Percentiles rank a stretch among this genome's conserved stretches.
Conservation (phyloP, 30 jellyfish, hydroid and myxozoan genomes). For the Nemopilema nomurai region DNA sequence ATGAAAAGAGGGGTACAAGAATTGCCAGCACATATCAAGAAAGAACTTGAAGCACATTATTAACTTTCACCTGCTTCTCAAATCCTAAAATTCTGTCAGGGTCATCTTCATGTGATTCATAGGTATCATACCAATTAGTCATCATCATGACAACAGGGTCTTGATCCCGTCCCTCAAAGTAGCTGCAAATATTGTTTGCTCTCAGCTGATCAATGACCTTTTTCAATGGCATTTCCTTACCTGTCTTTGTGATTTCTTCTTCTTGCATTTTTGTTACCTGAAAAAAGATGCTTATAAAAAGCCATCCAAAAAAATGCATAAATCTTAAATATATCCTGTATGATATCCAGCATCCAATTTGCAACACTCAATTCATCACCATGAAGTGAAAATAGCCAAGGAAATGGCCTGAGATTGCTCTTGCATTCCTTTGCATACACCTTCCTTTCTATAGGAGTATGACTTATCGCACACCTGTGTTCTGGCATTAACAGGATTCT, state of each 20-base stretch:
- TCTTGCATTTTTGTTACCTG: not conserved
- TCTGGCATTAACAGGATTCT: too few relatives aligned
- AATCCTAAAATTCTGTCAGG: constrained; percentile 46
- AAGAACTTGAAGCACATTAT: not conserved
- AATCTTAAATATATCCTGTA: too few relatives aligned
- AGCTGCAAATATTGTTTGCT: constrained; percentile 21
- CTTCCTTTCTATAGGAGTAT: too few relatives aligned
- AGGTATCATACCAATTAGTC: constrained; percentile 65
- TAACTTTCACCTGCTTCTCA: constrained; percentile 58
- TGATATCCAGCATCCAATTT: too few relatives aligned
- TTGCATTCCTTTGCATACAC: too few relatives aligned
- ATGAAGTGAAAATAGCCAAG: too few relatives aligned
- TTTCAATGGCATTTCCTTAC: not conserved
- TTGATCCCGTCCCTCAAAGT: constrained; percentile 2
- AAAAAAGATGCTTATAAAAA: not conserved
- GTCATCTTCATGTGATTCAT: constrained; percentile 19
- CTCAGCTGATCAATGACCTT: constrained; percentile 22
- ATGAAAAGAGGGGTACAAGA: too few relatives aligned
- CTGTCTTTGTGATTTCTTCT: not conserved
- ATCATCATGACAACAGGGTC: constrained; percentile 65
- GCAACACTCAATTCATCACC: too few relatives aligned
- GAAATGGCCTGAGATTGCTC: too few relatives aligned
- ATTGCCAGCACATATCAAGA: too few relatives aligned
- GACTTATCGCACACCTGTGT: too few relatives aligned
- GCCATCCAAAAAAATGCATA: too few relatives aligned